Percentiles rank a stretch among this genome's conserved stretches.
Conservation (phyloP, 1,140 invertebrate species). For the Paracyclopina nana region DNA sequence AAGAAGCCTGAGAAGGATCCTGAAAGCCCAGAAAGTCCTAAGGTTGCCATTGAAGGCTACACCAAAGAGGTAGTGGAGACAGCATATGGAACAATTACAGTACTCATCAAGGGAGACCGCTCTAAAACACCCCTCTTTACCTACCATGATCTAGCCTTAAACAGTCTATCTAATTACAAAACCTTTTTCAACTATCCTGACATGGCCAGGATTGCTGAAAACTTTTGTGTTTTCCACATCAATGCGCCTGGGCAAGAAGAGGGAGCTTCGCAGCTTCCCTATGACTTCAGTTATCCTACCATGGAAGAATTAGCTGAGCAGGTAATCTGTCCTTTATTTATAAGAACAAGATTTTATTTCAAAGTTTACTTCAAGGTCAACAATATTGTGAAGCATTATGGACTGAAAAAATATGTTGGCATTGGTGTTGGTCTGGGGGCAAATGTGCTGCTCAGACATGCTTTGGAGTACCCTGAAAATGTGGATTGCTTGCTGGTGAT, state of each 20-base stretch:
- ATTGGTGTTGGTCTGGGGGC: conserved; percentile 92
- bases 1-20: too few relatives aligned
- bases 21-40: too few relatives aligned
- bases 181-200: conserved; percentile 95
- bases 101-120: conserved; percentile 72
- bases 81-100: conserved; percentile 45
- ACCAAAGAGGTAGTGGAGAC: conserved; percentile 63
- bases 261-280: conserved; percentile 64
- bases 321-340: not conserved
- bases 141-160: conserved; percentile 64
- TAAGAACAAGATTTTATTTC: not conserved
- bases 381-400: conserved; percentile 69
- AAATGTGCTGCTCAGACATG: conserved; percentile 84
- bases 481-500: conserved; percentile 76
- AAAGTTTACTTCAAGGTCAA: conserved; percentile 32
- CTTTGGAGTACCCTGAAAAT: conserved; percentile 35
- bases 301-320: conserved; percentile 80
- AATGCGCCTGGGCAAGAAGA: conserved; percentile 97
- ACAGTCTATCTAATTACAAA: conserved; percentile 77
- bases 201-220: conserved; percentile 77
- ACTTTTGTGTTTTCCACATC: conserved; percentile 95
- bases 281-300: conserved; percentile 74
- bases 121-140: conserved; percentile 81
- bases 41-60: conserved; percentile 16
- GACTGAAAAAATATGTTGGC: conserved; percentile 74